Conservation (phyloP, 2,113 vertebrate species). For the Trachemys scripta region DNA sequence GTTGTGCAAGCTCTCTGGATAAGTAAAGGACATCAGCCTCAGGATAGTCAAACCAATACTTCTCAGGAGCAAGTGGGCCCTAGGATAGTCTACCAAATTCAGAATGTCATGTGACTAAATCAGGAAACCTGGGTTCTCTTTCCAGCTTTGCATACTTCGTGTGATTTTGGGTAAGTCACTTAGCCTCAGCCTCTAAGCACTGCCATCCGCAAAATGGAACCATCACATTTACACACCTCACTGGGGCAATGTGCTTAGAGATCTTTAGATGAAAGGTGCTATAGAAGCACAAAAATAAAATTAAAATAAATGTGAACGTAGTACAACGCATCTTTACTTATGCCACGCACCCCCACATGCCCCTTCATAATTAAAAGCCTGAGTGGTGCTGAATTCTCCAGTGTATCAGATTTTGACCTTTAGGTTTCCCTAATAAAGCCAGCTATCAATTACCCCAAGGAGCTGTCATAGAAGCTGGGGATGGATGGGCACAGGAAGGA, state of each 20-base stretch:
- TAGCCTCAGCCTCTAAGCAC: no score
- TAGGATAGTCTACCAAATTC: background rate
- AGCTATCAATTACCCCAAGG: fast-evolving
- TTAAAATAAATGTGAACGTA: background rate
- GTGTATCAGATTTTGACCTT: background rate
- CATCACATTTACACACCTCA: background rate
- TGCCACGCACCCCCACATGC: background rate
- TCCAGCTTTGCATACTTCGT: fast-evolving
- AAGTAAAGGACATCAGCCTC: background rate
- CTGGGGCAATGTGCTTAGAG: background rate
- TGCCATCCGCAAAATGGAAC: background rate
- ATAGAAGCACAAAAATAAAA: background rate
- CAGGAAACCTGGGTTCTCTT: background rate
- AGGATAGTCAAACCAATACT: background rate
- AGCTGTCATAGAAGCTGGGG: background rate
- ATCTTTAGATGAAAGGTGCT: background rate
- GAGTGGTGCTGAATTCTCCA: background rate
- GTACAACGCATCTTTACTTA: background rate
- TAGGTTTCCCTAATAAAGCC: background rate
- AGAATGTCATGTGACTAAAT: fast-evolving
- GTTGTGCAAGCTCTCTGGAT: background rate
- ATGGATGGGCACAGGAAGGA: background rate
- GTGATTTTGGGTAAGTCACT: fast-evolving
- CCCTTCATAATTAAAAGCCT: background rate
- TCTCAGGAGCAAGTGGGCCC: background rate